These are phyloP conservation scores for Euwallacea fornicatus DNA, from an alignment of 1,140 invertebrate genomes.

Conservation along the genomic window DNA sequence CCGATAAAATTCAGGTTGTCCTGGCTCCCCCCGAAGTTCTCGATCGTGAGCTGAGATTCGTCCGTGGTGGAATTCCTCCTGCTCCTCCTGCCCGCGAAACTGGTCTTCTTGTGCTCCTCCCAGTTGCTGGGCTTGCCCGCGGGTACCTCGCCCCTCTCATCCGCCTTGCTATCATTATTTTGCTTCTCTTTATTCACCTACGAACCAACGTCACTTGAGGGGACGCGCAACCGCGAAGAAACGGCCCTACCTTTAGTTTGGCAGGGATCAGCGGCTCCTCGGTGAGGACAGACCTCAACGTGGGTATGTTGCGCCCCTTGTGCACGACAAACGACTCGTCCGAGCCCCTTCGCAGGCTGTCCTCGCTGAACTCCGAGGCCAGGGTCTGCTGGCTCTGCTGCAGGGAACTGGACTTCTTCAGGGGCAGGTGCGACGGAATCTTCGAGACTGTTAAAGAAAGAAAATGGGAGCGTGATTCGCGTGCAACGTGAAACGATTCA, in stretches of 20 bases:
- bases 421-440: slow-evolving; percentile 19
- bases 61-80: slow-evolving; percentile 82
- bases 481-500: too few relatives aligned
- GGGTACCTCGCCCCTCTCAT: slow-evolving; percentile 64
- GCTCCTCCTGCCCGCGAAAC: slow-evolving; percentile 79
- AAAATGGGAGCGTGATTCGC: not conserved
- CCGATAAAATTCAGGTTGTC: slow-evolving; percentile 71
- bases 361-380: slow-evolving; percentile 52
- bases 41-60: slow-evolving; percentile 85
- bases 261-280: slow-evolving; percentile 60
- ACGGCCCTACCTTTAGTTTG: slow-evolving; percentile 49
- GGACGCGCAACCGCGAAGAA: too few relatives aligned
- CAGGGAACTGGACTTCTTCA: slow-evolving; percentile 51
- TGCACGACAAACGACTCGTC: slow-evolving; percentile 80
- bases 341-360: slow-evolving; percentile 52
- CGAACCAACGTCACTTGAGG: not conserved
- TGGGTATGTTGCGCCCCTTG: slow-evolving; percentile 74
- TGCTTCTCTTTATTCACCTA: slow-evolving; percentile 63
- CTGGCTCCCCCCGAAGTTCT: slow-evolving; percentile 89
- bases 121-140: slow-evolving; percentile 84
- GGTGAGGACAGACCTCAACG: slow-evolving; percentile 65
- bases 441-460: slow-evolving; percentile 18
- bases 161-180: slow-evolving; percentile 64
- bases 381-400: slow-evolving; percentile 47
- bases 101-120: slow-evolving; percentile 70